Percentiles rank a stretch among this genome's conserved stretches.
phyloP scores from a whole-genome alignment of 2,888 invertebrate genomes.

The Apoda limacodes region DNA sequence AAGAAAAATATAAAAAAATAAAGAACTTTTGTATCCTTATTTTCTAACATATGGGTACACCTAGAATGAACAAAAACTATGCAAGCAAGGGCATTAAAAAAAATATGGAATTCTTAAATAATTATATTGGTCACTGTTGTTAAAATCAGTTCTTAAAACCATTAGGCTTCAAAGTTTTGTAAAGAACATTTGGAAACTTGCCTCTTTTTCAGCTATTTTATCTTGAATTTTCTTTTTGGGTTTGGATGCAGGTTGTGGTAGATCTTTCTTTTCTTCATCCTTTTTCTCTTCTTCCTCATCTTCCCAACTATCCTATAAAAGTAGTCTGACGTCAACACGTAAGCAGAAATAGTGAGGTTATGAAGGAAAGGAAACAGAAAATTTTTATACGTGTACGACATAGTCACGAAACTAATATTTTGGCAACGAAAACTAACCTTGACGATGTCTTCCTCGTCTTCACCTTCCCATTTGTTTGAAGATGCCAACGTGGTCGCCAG shows the following conservation, averaged over 20 bases:
- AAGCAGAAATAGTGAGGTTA: slow-evolving; percentile 53
- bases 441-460: slow-evolving; percentile 88
- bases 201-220: slow-evolving; percentile 91
- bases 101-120: too few relatives aligned
- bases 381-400: not conserved
- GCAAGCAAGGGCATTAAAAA: too few relatives aligned
- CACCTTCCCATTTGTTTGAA: slow-evolving; percentile 87
- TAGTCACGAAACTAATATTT: too few relatives aligned
- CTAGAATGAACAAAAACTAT: too few relatives aligned
- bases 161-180: too few relatives aligned
- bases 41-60: too few relatives aligned
- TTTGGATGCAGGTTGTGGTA: slow-evolving; percentile 72
- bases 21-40: too few relatives aligned
- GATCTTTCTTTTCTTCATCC: slow-evolving; percentile 78
- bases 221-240: slow-evolving; percentile 81
- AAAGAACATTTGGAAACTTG: too few relatives aligned
- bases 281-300: slow-evolving; percentile 88
- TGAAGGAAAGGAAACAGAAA: slow-evolving; percentile 22
- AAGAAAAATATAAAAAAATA: too few relatives aligned
- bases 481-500: slow-evolving; percentile 68
- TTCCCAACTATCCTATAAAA: slow-evolving; percentile 91
- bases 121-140: too few relatives aligned
- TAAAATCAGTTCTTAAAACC: too few relatives aligned
- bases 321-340: slow-evolving; percentile 57
- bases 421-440: too few relatives aligned